Percentiles rank a stretch among this genome's conserved stretches.
phyloP scores from a whole-genome alignment of 2,888 invertebrate species.

The Leptodirus hochenwartii region DNA sequence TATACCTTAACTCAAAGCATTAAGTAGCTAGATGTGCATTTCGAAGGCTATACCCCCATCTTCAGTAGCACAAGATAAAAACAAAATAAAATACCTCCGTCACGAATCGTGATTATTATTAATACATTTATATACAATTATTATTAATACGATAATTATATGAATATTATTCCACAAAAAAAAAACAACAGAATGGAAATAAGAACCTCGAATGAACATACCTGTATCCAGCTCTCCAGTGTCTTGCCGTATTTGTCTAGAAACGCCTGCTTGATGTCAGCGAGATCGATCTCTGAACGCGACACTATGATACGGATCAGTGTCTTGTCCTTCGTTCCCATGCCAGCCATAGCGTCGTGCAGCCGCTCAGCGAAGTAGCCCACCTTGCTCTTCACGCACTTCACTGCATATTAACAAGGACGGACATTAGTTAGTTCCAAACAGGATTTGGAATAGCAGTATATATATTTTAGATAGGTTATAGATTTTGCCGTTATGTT shows the following conservation, averaged over 20 bases:
- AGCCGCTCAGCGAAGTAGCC: constrained; percentile 84
- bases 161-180: constrained; percentile 4
- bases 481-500: too few species aligned
- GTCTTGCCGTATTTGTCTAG: constrained; percentile 63
- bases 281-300: constrained; percentile 80
- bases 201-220: constrained; percentile 30
- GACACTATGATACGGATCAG: constrained; percentile 83
- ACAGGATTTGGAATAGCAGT: constrained; percentile 3
- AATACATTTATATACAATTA: constrained; percentile 5
- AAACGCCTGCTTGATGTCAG: constrained; percentile 84
- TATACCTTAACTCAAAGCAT: too few species aligned
- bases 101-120: constrained; percentile 1
- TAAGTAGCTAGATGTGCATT: too few species aligned
- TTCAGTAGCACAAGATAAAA: too few species aligned
- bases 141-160: constrained; percentile 4
- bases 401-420: constrained; percentile 35
- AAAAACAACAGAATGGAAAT: background rate
- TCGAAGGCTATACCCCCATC: too few species aligned
- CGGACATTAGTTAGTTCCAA: background rate
- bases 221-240: constrained; percentile 70
- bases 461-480: too few species aligned
- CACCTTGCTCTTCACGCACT: constrained; percentile 78
- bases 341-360: constrained; percentile 77
- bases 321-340: constrained; percentile 81
- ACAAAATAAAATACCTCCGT: too few species aligned